Conservation (phyloP, 1,140 invertebrate species). For the Adelges cooleyi region DNA sequence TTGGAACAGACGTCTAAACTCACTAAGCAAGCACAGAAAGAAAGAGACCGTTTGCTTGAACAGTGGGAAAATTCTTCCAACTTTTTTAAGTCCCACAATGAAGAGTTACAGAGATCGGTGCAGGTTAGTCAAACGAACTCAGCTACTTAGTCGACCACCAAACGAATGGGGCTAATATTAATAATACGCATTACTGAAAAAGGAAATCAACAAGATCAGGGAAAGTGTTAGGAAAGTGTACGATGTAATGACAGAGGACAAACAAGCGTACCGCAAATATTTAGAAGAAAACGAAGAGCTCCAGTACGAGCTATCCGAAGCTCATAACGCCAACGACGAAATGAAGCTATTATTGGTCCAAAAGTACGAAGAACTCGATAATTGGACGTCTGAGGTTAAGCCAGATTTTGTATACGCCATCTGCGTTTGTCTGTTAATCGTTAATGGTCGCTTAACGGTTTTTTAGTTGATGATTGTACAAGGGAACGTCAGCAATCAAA, state of each 20-base stretch:
- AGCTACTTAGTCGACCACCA: no score
- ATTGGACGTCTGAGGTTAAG: constrained; percentile 1
- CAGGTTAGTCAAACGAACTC: constrained; percentile 31
- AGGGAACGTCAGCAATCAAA: no score
- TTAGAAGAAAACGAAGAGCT: constrained; percentile 11
- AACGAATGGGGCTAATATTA: no score
- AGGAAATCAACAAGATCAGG: constrained; percentile 1
- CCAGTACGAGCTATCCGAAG: not conserved
- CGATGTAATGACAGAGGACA: not conserved
- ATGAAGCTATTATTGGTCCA: not conserved
- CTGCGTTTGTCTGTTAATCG: no score
- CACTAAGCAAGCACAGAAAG: constrained; percentile 36
- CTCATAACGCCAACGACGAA: not conserved
- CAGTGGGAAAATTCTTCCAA: constrained; percentile 39
- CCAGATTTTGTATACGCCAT: no score
- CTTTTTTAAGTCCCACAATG: constrained; percentile 38
- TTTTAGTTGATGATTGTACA: no score
- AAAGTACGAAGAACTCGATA: not conserved
- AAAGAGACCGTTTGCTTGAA: constrained; percentile 38
- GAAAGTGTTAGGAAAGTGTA: not conserved
- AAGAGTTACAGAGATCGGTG: constrained; percentile 35
- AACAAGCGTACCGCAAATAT: not conserved
- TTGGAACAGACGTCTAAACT: constrained; percentile 39
- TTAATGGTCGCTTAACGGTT: no score
- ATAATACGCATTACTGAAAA: no score